These are phyloP conservation scores for Betta splendens DNA, from an alignment of 2,797 vertebrate species.

Conservation along the genomic window DNA sequence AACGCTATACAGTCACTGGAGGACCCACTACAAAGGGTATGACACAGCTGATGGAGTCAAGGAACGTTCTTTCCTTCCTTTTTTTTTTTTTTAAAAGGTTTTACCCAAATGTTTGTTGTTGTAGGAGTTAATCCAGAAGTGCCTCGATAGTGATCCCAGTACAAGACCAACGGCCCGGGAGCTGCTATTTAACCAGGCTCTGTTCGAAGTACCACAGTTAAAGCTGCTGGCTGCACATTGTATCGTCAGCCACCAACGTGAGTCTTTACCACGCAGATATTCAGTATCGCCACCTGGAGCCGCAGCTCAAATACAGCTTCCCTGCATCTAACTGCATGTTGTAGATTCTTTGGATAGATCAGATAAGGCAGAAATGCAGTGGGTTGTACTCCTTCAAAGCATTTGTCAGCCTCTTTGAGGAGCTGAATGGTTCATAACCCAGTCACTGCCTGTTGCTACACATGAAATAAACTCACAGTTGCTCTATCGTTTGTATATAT, in stretches of 20 bases:
- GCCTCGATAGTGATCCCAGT: conserved; percentile 88
- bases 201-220: conserved; percentile 95
- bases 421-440: no score
- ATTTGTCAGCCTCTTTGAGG: no score
- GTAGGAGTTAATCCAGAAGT: conserved; percentile 96
- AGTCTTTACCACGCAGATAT: conserved; percentile 66
- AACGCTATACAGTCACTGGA: conserved; percentile 94
- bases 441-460: no score
- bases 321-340: no score
- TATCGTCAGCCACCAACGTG: conserved; percentile 94
- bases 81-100: background rate
- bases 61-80: background rate
- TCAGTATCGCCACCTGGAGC: no score
- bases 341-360: no score
- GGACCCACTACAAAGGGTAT: conserved; percentile 94
- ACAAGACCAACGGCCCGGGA: conserved; percentile 92
- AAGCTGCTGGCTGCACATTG: conserved; percentile 96
- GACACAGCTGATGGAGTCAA: conserved; percentile 19
- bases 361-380: no score
- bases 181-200: conserved; percentile 93
- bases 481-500: no score
- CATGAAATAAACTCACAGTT: no score
- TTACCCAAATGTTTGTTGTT: conserved; percentile 40
- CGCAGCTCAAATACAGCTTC: no score
- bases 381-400: no score